A percentile compares a stretch with the other conserved stretches of the same genome.
Conservation (phyloP, 2,113 vertebrate genomes). For the Datnioides undecimradiatus region DNA sequence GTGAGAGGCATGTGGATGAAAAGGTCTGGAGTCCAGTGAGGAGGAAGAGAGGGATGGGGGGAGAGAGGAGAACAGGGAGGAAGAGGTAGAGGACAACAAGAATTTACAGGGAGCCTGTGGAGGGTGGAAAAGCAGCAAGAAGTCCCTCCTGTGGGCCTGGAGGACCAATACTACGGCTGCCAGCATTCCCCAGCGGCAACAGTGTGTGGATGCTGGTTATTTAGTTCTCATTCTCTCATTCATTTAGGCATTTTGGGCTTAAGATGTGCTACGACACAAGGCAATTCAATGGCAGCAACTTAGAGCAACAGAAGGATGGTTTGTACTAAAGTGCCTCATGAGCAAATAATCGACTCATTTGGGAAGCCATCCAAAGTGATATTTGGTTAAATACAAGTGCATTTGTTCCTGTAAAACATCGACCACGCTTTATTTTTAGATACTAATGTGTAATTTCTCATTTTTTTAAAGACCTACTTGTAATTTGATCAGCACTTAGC, state of each 20-base stretch:
- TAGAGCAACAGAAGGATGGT: neutral
- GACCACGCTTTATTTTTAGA: conserved; percentile 40
- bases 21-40: conserved; percentile 68
- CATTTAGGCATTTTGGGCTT: conserved; percentile 49
- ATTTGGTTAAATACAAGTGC: conserved; percentile 35
- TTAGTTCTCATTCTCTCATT: conserved; percentile 44
- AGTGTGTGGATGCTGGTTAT: conserved; percentile 41
- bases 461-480: conserved; percentile 27
- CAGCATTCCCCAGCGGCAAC: conserved; percentile 59
- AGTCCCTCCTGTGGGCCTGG: conserved; percentile 56
- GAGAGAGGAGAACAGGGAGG: conserved; percentile 23
- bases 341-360: conserved; percentile 49
- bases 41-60: conserved; percentile 65
- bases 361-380: conserved; percentile 28
- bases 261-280: conserved; percentile 30
- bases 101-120: conserved; percentile 69
- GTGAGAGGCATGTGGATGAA: conserved; percentile 66
- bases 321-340: conserved; percentile 19
- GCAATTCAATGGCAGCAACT: conserved; percentile 36
- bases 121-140: conserved; percentile 72
- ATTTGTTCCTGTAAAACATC: conserved; percentile 31
- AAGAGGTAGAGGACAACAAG: conserved; percentile 65
- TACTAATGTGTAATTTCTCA: conserved; percentile 22
- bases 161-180: conserved; percentile 57
- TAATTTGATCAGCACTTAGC: conserved; percentile 45